Evolutionary conservation across 2,888 invertebrate genomes (phyloP), one percentile per base, ranked within the genome.

Genomic region (Venusia cambrica): DNA sequence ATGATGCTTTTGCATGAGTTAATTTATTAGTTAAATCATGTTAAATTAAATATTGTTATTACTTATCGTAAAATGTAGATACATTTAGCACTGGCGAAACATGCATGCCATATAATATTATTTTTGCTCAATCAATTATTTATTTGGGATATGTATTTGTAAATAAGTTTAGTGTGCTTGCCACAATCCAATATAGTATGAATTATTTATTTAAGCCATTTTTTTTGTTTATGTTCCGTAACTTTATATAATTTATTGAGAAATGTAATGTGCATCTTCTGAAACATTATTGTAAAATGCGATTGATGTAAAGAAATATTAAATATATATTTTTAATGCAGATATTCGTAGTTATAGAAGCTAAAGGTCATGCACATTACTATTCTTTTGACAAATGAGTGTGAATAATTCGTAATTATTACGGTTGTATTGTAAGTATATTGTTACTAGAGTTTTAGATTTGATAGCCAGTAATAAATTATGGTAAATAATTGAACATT

Each of bases 381-480:
- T 22, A 15, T 33, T 26, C 19, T 20, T n/a, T n/a, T n/a, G n/a
- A n/a, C n/a, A n/a, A 9, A 9, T 7, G 6, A 24, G 5, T 13
- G 8, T 18, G 8, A 28, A 14, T 12, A n/a, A n/a, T n/a, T n/a
- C n/a, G 4, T 10, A 19, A n/a, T n/a, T 12, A 1, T 5, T 52
- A 52, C 55, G 50, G 50, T 63, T 69, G 63, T 72, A 60, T n/a
- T n/a, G n/a, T n/a, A n/a, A n/a, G n/a, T 66, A 62, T 64, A 62
- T 58, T 56, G 41, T 28, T 21, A 30, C 36, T 43, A 46, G 44
- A 50, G 54, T 53, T 54, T 52, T 62, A 38, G 19, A 32, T 63
- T 62, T 64, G 44, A 59, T 62, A 66, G 62, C 45, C 37, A 56
- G 55, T 36, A 62, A 69, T 72, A 71, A 70, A 21, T 10, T 7